Conservation (phyloP, 2,797 vertebrate species). For the Aeoliscus strigatus region DNA sequence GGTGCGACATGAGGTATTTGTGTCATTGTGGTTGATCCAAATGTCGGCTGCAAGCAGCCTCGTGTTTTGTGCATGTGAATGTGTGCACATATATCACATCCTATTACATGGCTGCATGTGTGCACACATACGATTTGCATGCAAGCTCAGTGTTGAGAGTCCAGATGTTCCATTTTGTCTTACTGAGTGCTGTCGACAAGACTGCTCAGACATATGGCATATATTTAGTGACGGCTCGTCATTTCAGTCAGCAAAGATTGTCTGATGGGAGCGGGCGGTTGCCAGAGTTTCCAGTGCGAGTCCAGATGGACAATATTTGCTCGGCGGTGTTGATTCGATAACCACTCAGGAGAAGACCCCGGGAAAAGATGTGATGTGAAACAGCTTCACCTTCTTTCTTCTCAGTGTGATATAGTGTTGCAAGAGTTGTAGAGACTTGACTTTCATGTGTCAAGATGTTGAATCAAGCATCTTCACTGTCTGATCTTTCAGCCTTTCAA, state of each 20-base stretch:
- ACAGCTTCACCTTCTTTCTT: background rate
- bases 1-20: slow-evolving; percentile 33
- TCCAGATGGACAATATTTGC: slow-evolving; percentile 7
- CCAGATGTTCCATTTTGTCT: slow-evolving; percentile 47
- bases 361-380: background rate
- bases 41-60: background rate
- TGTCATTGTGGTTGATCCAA: slow-evolving; percentile 14
- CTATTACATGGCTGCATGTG: slow-evolving; percentile 22
- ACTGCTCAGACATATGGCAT: slow-evolving; percentile 22
- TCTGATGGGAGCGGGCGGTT: slow-evolving; percentile 22
- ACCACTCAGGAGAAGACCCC: background rate
- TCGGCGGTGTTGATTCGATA: slow-evolving; percentile 5
- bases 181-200: slow-evolving; percentile 14
- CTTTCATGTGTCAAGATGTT: no score
- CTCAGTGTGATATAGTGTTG: no score
- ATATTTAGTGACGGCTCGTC: slow-evolving; percentile 29
- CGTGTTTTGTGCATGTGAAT: slow-evolving; percentile 7
- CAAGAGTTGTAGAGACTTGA: no score
- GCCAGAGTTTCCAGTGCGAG: slow-evolving; percentile 15
- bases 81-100: slow-evolving; percentile 10
- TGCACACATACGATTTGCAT: slow-evolving; percentile 23
- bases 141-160: slow-evolving; percentile 8
- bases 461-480: no score
- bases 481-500: no score
- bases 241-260: slow-evolving; percentile 23